phyloP scores from a whole-genome alignment of 2,797 vertebrate species.

The Artibeus jamaicensis region DNA sequence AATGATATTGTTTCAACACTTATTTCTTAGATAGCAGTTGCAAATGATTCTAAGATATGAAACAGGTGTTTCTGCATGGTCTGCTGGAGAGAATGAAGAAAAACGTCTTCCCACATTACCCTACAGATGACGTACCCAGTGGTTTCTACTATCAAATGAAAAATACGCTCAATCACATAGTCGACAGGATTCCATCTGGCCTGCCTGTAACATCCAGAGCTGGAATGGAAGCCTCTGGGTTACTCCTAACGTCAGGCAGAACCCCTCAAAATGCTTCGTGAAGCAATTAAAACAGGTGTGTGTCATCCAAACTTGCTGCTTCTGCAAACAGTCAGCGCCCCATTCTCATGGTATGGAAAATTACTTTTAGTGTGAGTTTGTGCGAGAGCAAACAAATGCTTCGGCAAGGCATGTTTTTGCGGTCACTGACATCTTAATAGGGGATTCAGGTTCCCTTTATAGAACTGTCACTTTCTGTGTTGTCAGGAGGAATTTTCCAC shows the following conservation, averaged over 20 bases:
- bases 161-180: slow-evolving; percentile 56
- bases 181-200: slow-evolving; percentile 55
- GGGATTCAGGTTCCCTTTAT: neutral
- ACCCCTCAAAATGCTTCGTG: slow-evolving; percentile 25
- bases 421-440: neutral
- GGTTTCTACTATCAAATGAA: slow-evolving; percentile 66
- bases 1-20: slow-evolving; percentile 71
- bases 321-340: neutral
- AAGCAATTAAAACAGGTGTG: slow-evolving; percentile 47
- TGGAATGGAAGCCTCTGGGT: slow-evolving; percentile 1
- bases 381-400: slow-evolving; percentile 16
- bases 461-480: neutral
- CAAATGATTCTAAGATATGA: slow-evolving; percentile 60
- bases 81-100: slow-evolving; percentile 66
- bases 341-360: slow-evolving; percentile 16
- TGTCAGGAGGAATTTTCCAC: neutral
- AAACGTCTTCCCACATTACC: slow-evolving; percentile 64
- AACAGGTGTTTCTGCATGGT: slow-evolving; percentile 73
- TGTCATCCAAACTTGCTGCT: slow-evolving; percentile 20
- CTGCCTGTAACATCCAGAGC: slow-evolving; percentile 40
- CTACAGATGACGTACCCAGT: slow-evolving; percentile 61
- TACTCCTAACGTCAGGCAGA: slow-evolving; percentile 36
- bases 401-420: neutral
- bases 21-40: slow-evolving; percentile 68
- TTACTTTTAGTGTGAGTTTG: slow-evolving; percentile 43